A percentile compares a stretch with the other conserved stretches of the same genome.
Evolutionary conservation across 2,113 vertebrate species (phyloP).

Genomic region (Crypturellus undulatus): DNA sequence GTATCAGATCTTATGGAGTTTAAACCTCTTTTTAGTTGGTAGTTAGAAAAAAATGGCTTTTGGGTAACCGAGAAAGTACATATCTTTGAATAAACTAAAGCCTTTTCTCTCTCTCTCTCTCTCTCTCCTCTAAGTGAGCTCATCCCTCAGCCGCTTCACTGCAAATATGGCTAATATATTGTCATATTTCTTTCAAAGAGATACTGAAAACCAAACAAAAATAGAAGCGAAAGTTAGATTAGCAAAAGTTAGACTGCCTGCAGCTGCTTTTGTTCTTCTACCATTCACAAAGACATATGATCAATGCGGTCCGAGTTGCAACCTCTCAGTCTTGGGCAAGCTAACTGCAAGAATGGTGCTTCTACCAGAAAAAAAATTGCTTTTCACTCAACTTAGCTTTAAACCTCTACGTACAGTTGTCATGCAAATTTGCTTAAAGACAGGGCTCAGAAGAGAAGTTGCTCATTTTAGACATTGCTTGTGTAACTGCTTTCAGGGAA

Average conservation of each 20-base stretch:
- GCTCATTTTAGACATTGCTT: neutral
- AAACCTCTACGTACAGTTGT: neutral
- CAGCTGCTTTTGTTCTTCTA: constrained; percentile 21
- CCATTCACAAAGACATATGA: neutral
- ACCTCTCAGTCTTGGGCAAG: neutral
- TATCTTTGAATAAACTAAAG: neutral
- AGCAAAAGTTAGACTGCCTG: neutral
- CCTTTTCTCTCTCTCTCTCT: neutral
- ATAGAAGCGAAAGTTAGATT: neutral
- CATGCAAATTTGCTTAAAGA: neutral
- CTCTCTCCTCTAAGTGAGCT: neutral
- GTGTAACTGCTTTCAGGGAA: neutral
- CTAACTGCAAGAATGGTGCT: neutral
- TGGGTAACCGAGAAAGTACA: rapidly evolving
- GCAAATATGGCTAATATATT: neutral
- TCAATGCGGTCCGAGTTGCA: neutral
- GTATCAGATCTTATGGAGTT: neutral
- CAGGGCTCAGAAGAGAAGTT: neutral
- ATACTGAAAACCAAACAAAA: constrained; percentile 20
- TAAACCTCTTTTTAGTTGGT: neutral
- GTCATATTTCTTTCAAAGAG: constrained; percentile 4
- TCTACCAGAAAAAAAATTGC: no score
- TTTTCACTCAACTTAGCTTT: neutral
- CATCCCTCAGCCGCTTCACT: neutral
- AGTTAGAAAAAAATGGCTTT: neutral